A percentile compares a stretch with the other conserved stretches of the same genome.
Conservation (phyloP, 1,140 invertebrate species). For the Drosophila mayri region DNA sequence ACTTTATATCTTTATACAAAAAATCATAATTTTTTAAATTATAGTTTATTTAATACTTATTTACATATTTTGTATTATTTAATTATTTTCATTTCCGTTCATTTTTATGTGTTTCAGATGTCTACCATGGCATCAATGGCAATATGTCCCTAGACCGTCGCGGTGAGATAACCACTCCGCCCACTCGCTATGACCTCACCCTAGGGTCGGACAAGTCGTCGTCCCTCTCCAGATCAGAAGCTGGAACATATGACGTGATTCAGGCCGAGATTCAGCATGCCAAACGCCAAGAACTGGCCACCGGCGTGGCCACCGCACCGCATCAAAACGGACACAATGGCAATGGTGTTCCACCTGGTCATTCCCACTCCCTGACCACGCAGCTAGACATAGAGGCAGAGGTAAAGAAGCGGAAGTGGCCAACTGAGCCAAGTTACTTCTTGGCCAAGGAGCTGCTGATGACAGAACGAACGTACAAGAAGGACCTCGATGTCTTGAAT, state of each 20-base stretch:
- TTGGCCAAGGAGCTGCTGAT: slow-evolving; percentile 97
- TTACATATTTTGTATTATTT: slow-evolving; percentile 17
- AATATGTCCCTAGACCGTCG: slow-evolving; percentile 84
- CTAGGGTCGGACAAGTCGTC: slow-evolving; percentile 84
- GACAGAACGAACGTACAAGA: slow-evolving; percentile 98
- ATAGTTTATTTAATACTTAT: slow-evolving; percentile 2
- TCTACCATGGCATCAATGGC: slow-evolving; percentile 84
- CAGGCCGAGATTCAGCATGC: slow-evolving; percentile 82
- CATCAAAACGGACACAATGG: slow-evolving; percentile 68
- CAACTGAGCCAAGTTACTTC: slow-evolving; percentile 94
- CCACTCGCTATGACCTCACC: slow-evolving; percentile 80
- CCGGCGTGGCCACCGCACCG: slow-evolving; percentile 60
- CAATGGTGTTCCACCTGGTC: slow-evolving; percentile 29
- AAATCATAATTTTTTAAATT: slow-evolving; percentile 5
- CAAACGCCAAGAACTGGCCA: slow-evolving; percentile 76
- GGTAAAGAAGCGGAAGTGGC: slow-evolving; percentile 86
- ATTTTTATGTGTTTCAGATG: slow-evolving; percentile 50
- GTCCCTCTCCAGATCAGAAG: slow-evolving; percentile 81
- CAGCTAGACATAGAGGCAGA: slow-evolving; percentile 65
- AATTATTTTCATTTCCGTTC: slow-evolving; percentile 16
- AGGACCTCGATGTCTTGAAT: slow-evolving; percentile 96
- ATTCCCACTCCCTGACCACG: slow-evolving; percentile 19
- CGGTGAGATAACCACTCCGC: slow-evolving; percentile 71
- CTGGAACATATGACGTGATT: slow-evolving; percentile 83
- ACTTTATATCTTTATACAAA: neutral